These are phyloP conservation scores for Lycopodina hypogea DNA, from an alignment of 37 sponge, comb jelly and placozoan genomes.

Conservation along the genomic window DNA sequence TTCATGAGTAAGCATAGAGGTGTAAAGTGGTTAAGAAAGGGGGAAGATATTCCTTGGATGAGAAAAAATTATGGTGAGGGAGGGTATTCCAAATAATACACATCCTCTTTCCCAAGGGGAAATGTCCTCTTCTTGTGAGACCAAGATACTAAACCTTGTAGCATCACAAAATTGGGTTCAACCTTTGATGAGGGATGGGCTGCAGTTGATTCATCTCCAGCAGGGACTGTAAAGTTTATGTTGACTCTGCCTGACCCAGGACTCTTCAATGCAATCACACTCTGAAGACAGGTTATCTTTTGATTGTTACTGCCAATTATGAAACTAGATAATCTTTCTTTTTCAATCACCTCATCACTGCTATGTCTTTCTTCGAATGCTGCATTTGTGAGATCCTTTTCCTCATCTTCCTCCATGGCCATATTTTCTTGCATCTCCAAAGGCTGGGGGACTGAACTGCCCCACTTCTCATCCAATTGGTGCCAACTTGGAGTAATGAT, in stretches of 20 bases:
- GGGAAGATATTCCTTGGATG: not conserved
- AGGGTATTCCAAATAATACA: conserved; percentile 29
- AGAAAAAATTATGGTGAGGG: conserved; percentile 40
- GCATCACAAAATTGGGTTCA: not conserved
- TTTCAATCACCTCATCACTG: conserved; percentile 50
- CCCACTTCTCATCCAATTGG: not conserved
- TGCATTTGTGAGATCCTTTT: conserved; percentile 35
- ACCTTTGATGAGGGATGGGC: not conserved
- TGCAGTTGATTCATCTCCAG: not conserved
- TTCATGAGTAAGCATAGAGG: conserved; percentile 3
- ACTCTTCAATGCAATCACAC: conserved; percentile 2
- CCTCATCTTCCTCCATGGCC: not conserved
- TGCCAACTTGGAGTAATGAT: conserved; percentile 84
- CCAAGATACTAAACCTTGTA: conserved; percentile 41
- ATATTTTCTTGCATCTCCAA: too few species aligned
- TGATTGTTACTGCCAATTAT: conserved; percentile 44
- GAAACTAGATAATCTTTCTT: conserved; percentile 57
- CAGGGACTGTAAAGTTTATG: not conserved
- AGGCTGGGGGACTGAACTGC: not conserved
- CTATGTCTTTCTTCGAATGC: conserved; percentile 32
- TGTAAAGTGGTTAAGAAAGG: not conserved
- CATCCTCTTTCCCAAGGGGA: conserved; percentile 26
- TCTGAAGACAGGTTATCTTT: conserved; percentile 15
- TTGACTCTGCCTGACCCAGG: not conserved
- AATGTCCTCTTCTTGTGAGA: conserved; percentile 40